phyloP scores from a whole-genome alignment of 2,888 invertebrate species.

The Parascotia fuliginaria region DNA sequence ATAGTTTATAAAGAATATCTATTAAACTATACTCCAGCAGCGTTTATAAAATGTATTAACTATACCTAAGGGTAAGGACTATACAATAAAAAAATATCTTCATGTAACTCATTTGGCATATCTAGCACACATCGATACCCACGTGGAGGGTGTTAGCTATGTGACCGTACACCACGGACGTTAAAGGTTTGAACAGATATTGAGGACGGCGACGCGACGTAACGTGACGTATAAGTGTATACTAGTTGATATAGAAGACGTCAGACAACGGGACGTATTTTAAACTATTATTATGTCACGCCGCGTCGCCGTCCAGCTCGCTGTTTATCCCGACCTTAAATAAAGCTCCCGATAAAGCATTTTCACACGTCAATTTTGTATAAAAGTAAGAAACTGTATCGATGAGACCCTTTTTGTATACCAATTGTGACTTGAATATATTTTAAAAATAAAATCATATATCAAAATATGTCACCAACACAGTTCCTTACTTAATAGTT shows the following conservation, averaged over 20 bases:
- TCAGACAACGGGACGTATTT: no score
- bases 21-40: slow-evolving; percentile 19
- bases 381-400: slow-evolving; percentile 5
- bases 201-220: no score
- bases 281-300: no score
- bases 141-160: neutral
- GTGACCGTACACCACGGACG: slow-evolving; percentile 11
- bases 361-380: slow-evolving; percentile 22
- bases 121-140: slow-evolving; percentile 40
- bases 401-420: neutral
- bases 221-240: no score
- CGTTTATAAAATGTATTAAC: slow-evolving; percentile 37
- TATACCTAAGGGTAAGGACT: slow-evolving; percentile 35
- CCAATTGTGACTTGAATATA: no score
- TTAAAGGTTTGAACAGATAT: no score
- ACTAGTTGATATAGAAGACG: no score
- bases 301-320: no score
- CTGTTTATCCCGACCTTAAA: slow-evolving; percentile 27
- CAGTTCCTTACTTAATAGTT: slow-evolving; percentile 5
- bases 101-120: slow-evolving; percentile 50
- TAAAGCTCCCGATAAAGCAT: slow-evolving; percentile 43
- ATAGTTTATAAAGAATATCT: no score
- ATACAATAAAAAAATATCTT: slow-evolving; percentile 49
- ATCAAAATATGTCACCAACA: slow-evolving; percentile 12
- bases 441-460: no score